Conservation (phyloP, 2,113 vertebrate genomes). For the Boulengeromyrus knoepffleri region DNA sequence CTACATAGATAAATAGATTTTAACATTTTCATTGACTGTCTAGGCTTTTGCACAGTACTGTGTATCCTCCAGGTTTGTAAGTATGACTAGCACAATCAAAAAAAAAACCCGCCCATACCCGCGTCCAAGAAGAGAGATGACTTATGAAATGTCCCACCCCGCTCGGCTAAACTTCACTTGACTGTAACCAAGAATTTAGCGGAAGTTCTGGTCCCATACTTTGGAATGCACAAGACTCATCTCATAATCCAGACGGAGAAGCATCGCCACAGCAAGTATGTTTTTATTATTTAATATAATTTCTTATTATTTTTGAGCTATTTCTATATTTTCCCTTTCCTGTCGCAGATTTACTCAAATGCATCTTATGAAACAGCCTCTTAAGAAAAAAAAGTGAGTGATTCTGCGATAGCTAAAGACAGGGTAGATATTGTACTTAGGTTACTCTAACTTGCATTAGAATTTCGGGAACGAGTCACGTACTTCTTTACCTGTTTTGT, state of each 20-base stretch:
- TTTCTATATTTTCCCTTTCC: not conserved
- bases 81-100: not conserved
- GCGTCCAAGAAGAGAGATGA: constrained; percentile 32
- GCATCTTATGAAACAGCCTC: not conserved
- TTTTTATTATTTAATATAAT: not conserved
- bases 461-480: not conserved
- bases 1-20: not conserved
- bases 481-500: not conserved
- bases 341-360: not conserved
- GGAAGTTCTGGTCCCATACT: constrained; percentile 35
- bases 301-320: not conserved
- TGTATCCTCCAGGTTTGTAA: not conserved
- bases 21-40: not conserved
- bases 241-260: not conserved
- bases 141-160: constrained; percentile 40
- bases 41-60: not conserved
- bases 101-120: constrained; percentile 41
- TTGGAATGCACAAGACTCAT: constrained; percentile 36
- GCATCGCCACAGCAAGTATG: not conserved
- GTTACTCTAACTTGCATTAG: not conserved
- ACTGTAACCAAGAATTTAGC: constrained; percentile 21
- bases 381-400: not conserved
- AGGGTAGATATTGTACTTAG: not conserved
- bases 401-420: not conserved
- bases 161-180: constrained; percentile 20